A percentile compares a stretch with the other conserved stretches of the same genome.
These are phyloP conservation scores for Sinopyrophorus schimmeli DNA, from an alignment of 2,888 invertebrate species.

Conservation along the genomic window DNA sequence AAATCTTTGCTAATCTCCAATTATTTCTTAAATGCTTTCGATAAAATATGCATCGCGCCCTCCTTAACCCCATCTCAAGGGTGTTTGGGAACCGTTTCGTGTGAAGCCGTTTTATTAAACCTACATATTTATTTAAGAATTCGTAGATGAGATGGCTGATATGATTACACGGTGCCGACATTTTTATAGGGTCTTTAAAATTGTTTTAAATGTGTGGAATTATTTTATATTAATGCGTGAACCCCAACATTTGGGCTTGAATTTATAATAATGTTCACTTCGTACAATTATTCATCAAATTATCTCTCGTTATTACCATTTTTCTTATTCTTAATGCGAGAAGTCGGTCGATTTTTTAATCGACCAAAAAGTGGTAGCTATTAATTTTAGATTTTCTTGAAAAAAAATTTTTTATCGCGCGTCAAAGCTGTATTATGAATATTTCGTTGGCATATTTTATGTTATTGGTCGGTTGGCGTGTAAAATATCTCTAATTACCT, in stretches of 20 bases:
- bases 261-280: constrained; percentile 15
- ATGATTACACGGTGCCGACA: constrained; percentile 28
- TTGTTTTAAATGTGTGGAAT: constrained; percentile 21
- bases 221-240: constrained; percentile 26
- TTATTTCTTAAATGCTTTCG: constrained; percentile 27
- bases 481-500: too few species aligned
- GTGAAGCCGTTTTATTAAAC: constrained; percentile 11
- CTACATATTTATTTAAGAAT: constrained; percentile 23
- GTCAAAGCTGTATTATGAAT: too few species aligned
- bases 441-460: too few species aligned
- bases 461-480: too few species aligned
- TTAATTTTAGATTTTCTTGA: too few species aligned
- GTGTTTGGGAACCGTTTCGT: constrained; percentile 9
- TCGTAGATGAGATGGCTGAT: constrained; percentile 30
- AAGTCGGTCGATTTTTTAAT: too few species aligned
- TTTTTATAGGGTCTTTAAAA: constrained; percentile 27
- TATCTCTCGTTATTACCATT: background rate
- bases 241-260: constrained; percentile 17
- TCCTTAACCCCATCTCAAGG: constrained; percentile 15
- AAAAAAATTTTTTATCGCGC: too few species aligned
- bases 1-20: constrained; percentile 32
- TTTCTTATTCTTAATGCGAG: background rate
- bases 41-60: constrained; percentile 27
- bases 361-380: too few species aligned
- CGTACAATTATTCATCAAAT: constrained; percentile 7